phyloP scores from a whole-genome alignment of 2,113 vertebrate genomes.

The Sinosuthora webbiana region DNA sequence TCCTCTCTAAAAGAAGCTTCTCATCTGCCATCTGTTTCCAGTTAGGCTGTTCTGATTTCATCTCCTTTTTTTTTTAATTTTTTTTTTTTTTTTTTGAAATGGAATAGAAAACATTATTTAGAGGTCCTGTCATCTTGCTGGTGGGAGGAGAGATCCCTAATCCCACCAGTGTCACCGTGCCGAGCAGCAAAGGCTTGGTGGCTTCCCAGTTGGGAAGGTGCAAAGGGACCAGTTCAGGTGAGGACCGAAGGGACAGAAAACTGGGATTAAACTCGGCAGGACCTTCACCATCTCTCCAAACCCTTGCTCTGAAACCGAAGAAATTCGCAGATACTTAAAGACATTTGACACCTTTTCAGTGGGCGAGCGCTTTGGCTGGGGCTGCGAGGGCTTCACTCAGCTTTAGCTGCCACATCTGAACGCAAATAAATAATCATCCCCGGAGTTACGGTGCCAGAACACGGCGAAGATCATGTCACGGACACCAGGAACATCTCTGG shows the following conservation, averaged over 20 bases:
- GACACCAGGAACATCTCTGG: neutral
- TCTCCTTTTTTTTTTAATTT: neutral
- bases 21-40: constrained; percentile 55
- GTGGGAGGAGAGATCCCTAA: neutral
- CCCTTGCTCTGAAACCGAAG: neutral
- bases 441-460: neutral
- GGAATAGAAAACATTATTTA: constrained; percentile 7
- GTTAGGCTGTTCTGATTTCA: constrained; percentile 17
- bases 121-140: neutral
- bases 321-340: neutral
- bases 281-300: neutral
- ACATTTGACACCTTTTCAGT: neutral
- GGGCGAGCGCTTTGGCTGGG: neutral
- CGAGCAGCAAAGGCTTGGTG: neutral
- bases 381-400: neutral
- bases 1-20: neutral
- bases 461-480: neutral
- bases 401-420: neutral
- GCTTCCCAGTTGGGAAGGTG: neutral
- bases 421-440: neutral
- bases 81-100: neutral
- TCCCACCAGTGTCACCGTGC: neutral
- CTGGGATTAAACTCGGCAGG: neutral
- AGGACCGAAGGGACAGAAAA: neutral
- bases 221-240: neutral